Evolutionary conservation across 2,888 invertebrate species (phyloP), one percentile per base, ranked within the genome.

Genomic region (Tribolium freemani): DNA sequence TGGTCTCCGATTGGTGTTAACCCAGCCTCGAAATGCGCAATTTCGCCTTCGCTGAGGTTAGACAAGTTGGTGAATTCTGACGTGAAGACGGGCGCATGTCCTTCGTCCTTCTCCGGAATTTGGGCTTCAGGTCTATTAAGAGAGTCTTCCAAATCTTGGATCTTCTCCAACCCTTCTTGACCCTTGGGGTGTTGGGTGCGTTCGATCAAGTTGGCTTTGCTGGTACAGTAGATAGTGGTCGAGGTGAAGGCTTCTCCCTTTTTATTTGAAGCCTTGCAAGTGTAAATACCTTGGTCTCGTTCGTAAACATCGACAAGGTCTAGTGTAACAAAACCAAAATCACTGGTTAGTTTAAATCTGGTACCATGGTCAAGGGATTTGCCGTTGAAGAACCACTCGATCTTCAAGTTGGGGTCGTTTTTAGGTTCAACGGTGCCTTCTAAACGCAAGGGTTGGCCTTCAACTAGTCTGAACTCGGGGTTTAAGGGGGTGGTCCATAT

Each of bases 11-110:
- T 93, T 8, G 99, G 99, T 60, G 96, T 94, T 5, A 99, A 90
- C 57, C 96, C 96, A 44, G 98, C 98, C 88, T 99, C 99, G 86
- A 98, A 98, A 86, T 99, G 98, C 77, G 98, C 98, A 78, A 97
- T 94, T 87, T 99, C 97, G 69, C 97, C 97, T 88, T 99, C 99
- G 46, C 93, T 93, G 57, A 99, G 89, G 81, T 96, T 95, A 6
- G 90, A 88, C 72, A 96, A 89, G 78, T 95, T 92, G 79, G 93
- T 91, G 86, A 96, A 96, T 83, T 95, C 93, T 0, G 96, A 94
- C 4, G 94, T 96, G 83, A 97, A 96, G 70, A 93, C 92, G 45
- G 96, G 97, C 69, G 96, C 92, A 83, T 94, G 93, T 6, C 96
- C 96, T 75, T 91, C 92, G 76, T 95, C 95, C 51, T 91, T 90